A percentile compares a stretch with the other conserved stretches of the same genome.
Evolutionary conservation across 1,140 invertebrate genomes (phyloP).

Genomic region (Bombus waltoni): DNA sequence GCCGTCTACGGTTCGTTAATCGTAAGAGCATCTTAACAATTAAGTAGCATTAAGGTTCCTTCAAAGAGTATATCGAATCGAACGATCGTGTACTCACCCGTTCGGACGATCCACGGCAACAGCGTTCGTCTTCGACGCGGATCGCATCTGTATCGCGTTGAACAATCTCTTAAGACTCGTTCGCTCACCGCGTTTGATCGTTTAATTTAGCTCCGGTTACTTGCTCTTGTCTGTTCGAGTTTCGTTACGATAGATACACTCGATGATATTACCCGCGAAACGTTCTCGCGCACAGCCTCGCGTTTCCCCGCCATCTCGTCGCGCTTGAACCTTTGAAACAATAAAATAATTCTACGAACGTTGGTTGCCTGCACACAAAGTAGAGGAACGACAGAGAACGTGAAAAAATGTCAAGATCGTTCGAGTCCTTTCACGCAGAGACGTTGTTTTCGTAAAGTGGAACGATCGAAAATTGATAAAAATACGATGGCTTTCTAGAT

Average conservation of each 20-base stretch:
- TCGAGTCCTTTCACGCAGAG: background rate
- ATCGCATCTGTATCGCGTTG: background rate
- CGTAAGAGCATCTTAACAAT: slow-evolving; percentile 14
- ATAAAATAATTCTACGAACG: background rate
- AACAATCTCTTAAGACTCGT: background rate
- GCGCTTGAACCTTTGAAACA: too few relatives aligned
- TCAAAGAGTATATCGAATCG: background rate
- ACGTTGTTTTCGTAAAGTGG: too few relatives aligned
- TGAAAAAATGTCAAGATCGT: background rate
- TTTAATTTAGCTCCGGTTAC: background rate
- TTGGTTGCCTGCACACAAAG: background rate
- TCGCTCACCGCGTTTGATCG: background rate
- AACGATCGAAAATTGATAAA: slow-evolving; percentile 2
- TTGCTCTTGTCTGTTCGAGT: background rate
- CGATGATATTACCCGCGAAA: background rate
- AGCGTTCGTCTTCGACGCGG: background rate
- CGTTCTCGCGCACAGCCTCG: too few relatives aligned
- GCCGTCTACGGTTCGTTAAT: background rate
- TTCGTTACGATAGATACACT: background rate
- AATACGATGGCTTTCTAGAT: background rate
- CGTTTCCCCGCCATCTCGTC: background rate
- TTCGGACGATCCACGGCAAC: too few relatives aligned
- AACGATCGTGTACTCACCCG: slow-evolving; percentile 10
- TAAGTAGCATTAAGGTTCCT: slow-evolving; percentile 33
- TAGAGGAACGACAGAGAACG: background rate